Conservation (phyloP, 2,888 invertebrate genomes). For the Torymus texanus region DNA sequence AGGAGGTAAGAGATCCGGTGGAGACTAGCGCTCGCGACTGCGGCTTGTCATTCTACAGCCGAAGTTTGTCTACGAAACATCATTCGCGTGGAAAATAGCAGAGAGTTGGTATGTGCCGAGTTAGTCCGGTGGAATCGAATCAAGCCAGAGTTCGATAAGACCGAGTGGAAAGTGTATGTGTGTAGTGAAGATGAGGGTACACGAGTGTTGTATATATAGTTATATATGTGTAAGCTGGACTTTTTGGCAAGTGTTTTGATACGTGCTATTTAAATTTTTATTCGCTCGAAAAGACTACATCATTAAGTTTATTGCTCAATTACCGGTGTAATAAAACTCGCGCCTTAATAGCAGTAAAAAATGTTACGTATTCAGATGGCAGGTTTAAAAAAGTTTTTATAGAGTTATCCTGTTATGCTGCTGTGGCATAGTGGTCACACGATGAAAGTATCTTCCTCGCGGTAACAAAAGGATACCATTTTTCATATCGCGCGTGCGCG, state of each 20-base stretch:
- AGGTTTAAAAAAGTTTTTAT: constrained; percentile 10
- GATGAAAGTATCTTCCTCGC: background rate
- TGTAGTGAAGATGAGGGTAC: no score
- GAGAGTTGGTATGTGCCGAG: background rate
- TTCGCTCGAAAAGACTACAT: no score
- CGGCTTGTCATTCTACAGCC: constrained; percentile 68
- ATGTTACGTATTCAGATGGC: no score
- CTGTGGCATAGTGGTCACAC: no score
- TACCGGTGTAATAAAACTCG: no score
- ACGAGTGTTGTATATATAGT: no score
- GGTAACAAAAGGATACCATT: background rate
- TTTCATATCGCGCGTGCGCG: background rate
- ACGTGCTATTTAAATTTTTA: no score
- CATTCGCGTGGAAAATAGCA: constrained; percentile 31
- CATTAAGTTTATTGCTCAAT: no score
- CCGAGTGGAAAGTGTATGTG: background rate
- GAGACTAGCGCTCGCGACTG: constrained; percentile 7
- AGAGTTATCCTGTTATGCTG: no score
- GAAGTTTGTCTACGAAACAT: constrained; percentile 71
- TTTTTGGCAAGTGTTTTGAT: background rate
- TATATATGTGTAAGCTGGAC: no score
- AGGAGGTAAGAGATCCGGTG: no score
- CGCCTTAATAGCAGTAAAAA: no score
- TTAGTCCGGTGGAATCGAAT: background rate
- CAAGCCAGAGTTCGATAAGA: background rate